Evolutionary conservation across 2,797 vertebrate species (phyloP).

Genomic region (Bufotes viridis): DNA sequence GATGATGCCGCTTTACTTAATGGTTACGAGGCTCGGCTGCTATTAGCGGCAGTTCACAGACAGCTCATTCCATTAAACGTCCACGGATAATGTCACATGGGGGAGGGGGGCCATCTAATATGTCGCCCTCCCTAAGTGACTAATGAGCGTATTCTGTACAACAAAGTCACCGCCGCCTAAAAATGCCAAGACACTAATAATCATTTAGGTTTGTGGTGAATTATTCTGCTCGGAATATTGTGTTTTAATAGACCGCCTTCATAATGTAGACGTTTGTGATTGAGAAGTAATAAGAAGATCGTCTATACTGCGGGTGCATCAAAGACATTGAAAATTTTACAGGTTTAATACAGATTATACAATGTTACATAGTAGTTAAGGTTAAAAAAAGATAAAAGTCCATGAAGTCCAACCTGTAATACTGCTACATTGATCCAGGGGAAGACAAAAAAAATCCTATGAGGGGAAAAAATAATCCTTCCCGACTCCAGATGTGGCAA

Average conservation of each 20-base stretch:
- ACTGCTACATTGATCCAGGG: too few relatives aligned
- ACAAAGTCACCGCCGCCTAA: neutral
- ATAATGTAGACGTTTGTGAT: neutral
- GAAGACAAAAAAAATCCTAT: too few relatives aligned
- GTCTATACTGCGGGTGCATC: neutral
- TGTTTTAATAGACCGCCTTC: neutral
- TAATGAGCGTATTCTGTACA: conserved; percentile 36
- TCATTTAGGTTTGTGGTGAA: conserved; percentile 12
- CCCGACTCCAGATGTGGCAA: too few relatives aligned
- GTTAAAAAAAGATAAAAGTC: too few relatives aligned
- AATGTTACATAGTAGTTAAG: too few relatives aligned
- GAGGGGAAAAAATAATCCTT: too few relatives aligned
- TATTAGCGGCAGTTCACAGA: neutral
- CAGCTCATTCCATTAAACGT: conserved; percentile 10
- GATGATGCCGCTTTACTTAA: conserved; percentile 19
- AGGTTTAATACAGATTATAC: neutral
- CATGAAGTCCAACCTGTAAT: too few relatives aligned
- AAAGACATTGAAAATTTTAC: neutral
- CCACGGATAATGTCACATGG: neutral
- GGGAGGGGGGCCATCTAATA: conserved; percentile 33
- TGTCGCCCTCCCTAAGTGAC: conserved; percentile 25
- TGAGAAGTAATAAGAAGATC: neutral
- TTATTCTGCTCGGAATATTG: conserved; percentile 15
- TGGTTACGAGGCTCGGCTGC: neutral
- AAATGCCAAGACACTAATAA: conserved; percentile 33